Evolutionary conservation across 2,797 vertebrate species (phyloP).

Genomic region (Hozukius guyotensis): DNA sequence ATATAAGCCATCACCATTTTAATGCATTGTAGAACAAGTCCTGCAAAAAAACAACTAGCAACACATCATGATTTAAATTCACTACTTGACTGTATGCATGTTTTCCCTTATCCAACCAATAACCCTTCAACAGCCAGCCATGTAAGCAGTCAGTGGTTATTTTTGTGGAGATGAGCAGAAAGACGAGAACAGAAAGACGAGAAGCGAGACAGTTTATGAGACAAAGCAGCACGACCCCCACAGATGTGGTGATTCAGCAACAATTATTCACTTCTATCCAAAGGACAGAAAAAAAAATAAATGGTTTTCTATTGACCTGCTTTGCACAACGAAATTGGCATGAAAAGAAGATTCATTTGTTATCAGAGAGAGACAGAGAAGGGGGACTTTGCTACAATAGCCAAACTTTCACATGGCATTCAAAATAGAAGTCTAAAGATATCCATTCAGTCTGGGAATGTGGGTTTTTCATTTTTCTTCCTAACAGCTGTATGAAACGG

Average conservation of each 20-base stretch:
- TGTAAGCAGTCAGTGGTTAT: slow-evolving; percentile 38
- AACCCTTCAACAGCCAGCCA: slow-evolving; percentile 3
- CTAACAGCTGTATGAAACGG: slow-evolving; percentile 60
- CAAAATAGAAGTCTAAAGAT: slow-evolving; percentile 55
- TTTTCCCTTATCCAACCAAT: slow-evolving; percentile 7
- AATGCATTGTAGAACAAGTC: background rate
- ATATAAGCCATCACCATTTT: background rate
- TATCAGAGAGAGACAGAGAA: slow-evolving; percentile 61
- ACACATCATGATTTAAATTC: slow-evolving; percentile 6
- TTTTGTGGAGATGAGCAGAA: slow-evolving; percentile 60
- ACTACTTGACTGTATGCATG: background rate
- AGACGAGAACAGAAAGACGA: slow-evolving; percentile 50
- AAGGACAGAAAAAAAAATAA: slow-evolving; percentile 66
- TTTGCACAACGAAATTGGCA: slow-evolving; percentile 73
- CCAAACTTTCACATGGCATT: slow-evolving; percentile 64
- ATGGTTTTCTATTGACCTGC: slow-evolving; percentile 79
- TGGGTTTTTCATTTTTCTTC: slow-evolving; percentile 74
- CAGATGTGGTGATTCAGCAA: slow-evolving; percentile 80
- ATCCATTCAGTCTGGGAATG: slow-evolving; percentile 74
- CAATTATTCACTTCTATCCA: slow-evolving; percentile 74
- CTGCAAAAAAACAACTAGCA: background rate
- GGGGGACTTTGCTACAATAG: slow-evolving; percentile 61
- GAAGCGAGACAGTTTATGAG: slow-evolving; percentile 51
- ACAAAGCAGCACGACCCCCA: slow-evolving; percentile 63
- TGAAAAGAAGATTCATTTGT: slow-evolving; percentile 76